Evolutionary conservation across 2,888 invertebrate species (phyloP).

Genomic region (Trichopria drosophilae): DNA sequence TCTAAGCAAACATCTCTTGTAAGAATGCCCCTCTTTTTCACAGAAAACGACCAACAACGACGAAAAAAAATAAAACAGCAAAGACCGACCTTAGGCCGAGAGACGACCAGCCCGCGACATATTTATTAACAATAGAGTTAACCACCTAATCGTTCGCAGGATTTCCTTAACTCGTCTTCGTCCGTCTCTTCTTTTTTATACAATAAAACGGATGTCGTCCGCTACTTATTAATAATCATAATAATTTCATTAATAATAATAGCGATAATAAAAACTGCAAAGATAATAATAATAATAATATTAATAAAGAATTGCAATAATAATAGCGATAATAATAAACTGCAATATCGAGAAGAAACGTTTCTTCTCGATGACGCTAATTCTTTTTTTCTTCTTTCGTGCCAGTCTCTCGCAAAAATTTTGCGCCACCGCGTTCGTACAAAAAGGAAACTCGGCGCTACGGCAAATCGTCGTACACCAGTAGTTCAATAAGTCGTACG

Average conservation of each 20-base stretch:
- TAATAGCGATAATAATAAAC: slow-evolving; percentile 33
- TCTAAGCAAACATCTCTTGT: too few relatives aligned
- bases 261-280: slow-evolving; percentile 26
- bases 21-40: too few relatives aligned
- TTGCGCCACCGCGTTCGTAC: too few relatives aligned
- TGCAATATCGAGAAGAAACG: slow-evolving; percentile 27
- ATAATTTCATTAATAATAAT: slow-evolving; percentile 27
- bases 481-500: slow-evolving; percentile 1
- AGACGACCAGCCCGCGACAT: slow-evolving; percentile 51
- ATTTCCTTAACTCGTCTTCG: slow-evolving; percentile 44
- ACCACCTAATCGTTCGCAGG: slow-evolving; percentile 52
- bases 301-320: slow-evolving; percentile 23
- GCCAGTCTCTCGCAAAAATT: too few relatives aligned
- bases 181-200: slow-evolving; percentile 45
- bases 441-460: too few relatives aligned
- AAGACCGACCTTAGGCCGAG: slow-evolving; percentile 48
- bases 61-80: too few relatives aligned
- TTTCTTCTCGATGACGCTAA: too few relatives aligned
- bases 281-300: slow-evolving; percentile 31
- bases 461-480: too few relatives aligned
- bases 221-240: slow-evolving; percentile 41
- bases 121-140: slow-evolving; percentile 56
- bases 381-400: too few relatives aligned
- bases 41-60: too few relatives aligned
- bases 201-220: slow-evolving; percentile 52